Evolutionary conservation across 2,797 vertebrate species (phyloP), one percentile per base, ranked within the genome.

Genomic region (Acanthis flammea): DNA sequence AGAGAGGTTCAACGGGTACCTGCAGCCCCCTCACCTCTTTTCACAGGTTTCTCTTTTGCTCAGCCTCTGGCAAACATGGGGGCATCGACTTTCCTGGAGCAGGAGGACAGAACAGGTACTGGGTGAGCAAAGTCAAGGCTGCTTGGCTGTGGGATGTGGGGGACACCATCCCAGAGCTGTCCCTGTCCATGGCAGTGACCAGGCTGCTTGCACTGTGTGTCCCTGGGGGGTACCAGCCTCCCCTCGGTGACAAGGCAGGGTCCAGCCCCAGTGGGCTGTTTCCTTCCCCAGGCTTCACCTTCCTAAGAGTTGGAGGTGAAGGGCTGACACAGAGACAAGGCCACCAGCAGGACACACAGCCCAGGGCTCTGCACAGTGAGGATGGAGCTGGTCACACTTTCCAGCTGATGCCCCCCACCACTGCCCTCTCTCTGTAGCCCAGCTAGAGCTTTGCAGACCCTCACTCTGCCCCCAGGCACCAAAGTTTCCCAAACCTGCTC

Each of bases 121-220:
- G 72, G 14, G 4, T 0, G 1, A 13, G 11, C 42, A 3, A 51
- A 60, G 21, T 19, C 6, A 23, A 60, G 28, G n/a, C 35, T 11
- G 3, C 15, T 85, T 3, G 10, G 62, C 63, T 79, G 44, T 66
- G 39, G 30, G 27, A 73, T 1, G 1, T 22, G 35, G 42, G 12
- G 30, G 19, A 30, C 54, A 10, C 10, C 60, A 39, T n/a, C 11
- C 28, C 21, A 6, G 41, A 28, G 42, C 71, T 35, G 50, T 17
- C 27, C 42, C 0, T 0, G 31, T 4, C 30, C 47, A 1, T 0
- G 18, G 68, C 70, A 44, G 23, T 4, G 33, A 19, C 37, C 14
- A 1, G 37, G 42, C 39, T 55, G 21, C 18, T 1, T 8, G n/a
- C 3, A 5, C 25, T 44, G 28, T 14, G 3, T 1, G 0, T 18